These are phyloP conservation scores for Amphibalanus amphitrite DNA, from an alignment of 1,140 invertebrate genomes.

Conservation along the genomic window DNA sequence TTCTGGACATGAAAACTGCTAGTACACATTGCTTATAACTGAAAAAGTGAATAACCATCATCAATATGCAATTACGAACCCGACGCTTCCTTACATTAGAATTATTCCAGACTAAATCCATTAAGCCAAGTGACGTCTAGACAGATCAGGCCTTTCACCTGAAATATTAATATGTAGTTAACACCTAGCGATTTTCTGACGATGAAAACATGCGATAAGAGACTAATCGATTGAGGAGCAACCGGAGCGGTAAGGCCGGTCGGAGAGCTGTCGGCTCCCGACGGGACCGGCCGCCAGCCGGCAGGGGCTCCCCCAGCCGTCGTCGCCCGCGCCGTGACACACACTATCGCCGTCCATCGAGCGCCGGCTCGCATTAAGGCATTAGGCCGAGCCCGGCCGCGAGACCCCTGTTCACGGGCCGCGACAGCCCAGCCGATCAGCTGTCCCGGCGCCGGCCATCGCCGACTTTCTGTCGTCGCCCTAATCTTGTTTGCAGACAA, in stretches of 20 bases:
- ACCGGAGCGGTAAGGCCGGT: not conserved
- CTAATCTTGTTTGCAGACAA: not conserved
- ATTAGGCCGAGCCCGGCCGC: not conserved
- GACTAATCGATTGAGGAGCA: not conserved
- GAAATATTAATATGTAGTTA: not conserved
- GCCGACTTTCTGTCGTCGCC: not conserved
- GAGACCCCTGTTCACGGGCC: not conserved
- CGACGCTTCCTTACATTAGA: too few relatives aligned
- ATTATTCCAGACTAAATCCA: not conserved
- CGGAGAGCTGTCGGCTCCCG: not conserved
- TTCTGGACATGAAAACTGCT: too few relatives aligned
- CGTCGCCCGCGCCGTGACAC: not conserved
- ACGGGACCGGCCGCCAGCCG: too few relatives aligned
- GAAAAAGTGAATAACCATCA: too few relatives aligned
- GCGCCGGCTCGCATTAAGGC: not conserved
- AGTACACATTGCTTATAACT: too few relatives aligned
- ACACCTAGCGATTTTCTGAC: not conserved
- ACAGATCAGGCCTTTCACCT: not conserved
- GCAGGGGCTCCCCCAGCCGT: too few relatives aligned
- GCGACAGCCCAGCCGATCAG: not conserved
- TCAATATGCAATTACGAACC: too few relatives aligned
- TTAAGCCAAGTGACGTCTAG: not conserved
- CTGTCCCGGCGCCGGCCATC: too few relatives aligned
- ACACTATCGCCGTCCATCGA: not conserved
- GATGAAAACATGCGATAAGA: not conserved